Evolutionary conservation across 2,113 vertebrate genomes (phyloP).

Genomic region (Grus americana): DNA sequence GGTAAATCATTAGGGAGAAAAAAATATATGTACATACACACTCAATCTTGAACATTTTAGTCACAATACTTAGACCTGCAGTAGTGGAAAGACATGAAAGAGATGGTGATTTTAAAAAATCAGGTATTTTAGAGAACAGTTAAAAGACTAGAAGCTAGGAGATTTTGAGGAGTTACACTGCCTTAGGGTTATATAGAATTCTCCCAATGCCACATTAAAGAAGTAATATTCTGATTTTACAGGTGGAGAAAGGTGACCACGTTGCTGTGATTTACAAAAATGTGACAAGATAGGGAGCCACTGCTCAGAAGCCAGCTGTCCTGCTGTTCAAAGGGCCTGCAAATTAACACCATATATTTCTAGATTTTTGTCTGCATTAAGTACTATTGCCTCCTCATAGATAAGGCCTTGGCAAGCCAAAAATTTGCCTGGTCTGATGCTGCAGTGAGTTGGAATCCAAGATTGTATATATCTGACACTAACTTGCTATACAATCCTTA

Average conservation of each 20-base stretch:
- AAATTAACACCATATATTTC: neutral
- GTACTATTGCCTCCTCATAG: neutral
- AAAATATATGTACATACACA: neutral
- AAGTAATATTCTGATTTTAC: neutral
- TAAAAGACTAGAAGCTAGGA: neutral
- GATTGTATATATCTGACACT: fast-evolving
- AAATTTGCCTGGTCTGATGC: neutral
- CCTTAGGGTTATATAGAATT: neutral
- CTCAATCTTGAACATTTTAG: neutral
- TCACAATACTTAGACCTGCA: neutral
- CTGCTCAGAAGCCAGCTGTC: neutral
- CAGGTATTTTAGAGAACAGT: neutral
- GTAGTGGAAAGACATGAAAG: neutral
- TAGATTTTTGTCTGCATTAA: neutral
- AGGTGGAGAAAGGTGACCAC: neutral
- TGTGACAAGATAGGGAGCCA: neutral
- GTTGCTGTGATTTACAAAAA: neutral
- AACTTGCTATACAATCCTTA: neutral
- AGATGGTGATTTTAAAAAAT: neutral
- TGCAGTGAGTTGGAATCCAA: neutral
- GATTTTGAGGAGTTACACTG: neutral
- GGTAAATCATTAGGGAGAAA: neutral
- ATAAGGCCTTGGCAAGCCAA: neutral
- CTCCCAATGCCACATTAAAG: neutral
- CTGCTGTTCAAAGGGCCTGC: neutral